phyloP scores from a whole-genome alignment of 2,888 invertebrate species.

The Gymnoscelis rufifasciata region DNA sequence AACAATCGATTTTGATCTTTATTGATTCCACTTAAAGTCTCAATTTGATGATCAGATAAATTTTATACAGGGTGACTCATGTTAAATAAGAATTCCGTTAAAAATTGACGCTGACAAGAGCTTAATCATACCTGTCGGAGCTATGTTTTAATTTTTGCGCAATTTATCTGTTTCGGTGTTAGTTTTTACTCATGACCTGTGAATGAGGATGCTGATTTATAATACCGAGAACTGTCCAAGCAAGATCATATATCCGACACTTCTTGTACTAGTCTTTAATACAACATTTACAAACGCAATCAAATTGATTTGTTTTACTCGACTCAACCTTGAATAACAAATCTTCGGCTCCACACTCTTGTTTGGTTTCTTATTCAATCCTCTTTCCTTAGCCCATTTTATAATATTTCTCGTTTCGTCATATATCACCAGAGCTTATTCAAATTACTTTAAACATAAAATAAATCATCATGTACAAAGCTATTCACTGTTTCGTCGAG shows the following conservation, averaged over 20 bases:
- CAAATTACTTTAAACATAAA: conserved; percentile 17
- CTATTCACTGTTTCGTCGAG: conserved; percentile 46
- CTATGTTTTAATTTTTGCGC: conserved; percentile 26
- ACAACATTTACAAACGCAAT: not conserved
- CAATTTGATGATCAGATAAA: conserved; percentile 2
- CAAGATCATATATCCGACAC: too few species aligned
- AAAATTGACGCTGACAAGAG: conserved; percentile 21
- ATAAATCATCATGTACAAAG: conserved; percentile 48
- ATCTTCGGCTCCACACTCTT: not conserved
- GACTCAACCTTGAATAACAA: not conserved
- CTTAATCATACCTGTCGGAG: conserved; percentile 25
- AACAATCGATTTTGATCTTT: conserved; percentile 6
- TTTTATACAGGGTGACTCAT: conserved; percentile 39
- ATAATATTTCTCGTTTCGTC: too few species aligned
- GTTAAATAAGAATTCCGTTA: conserved; percentile 3
- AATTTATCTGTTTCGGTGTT: conserved; percentile 10
- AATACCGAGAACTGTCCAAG: conserved; percentile 7
- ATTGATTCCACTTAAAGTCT: not conserved
- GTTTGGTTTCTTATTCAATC: too few species aligned
- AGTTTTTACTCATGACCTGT: conserved; percentile 12
- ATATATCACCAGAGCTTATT: not conserved
- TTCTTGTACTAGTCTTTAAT: not conserved
- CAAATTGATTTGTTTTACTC: too few species aligned
- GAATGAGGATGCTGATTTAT: conserved; percentile 6
- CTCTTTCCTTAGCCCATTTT: too few species aligned